phyloP scores from a whole-genome alignment of 2,797 vertebrate species.

The Dipus sagitta region DNA sequence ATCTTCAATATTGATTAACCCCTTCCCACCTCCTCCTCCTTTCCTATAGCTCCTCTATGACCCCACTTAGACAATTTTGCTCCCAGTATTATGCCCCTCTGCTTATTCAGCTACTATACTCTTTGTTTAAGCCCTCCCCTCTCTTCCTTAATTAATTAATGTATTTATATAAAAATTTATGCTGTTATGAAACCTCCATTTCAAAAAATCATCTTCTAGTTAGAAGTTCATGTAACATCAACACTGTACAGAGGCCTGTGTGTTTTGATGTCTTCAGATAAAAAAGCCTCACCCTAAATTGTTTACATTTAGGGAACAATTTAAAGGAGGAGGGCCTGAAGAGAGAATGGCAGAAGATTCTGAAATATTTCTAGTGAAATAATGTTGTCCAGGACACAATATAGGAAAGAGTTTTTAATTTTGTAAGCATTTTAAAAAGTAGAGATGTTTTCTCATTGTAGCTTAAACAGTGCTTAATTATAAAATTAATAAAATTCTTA shows the following conservation, averaged over 20 bases:
- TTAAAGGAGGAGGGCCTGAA: conserved; percentile 84
- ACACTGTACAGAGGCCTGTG: conserved; percentile 81
- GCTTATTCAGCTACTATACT: too few relatives aligned
- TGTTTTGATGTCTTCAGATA: conserved; percentile 84
- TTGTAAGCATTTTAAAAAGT: conserved; percentile 79
- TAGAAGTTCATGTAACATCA: conserved; percentile 41
- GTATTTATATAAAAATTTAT: conserved; percentile 46
- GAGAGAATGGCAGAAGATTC: conserved; percentile 87
- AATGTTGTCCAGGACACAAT: conserved; percentile 91
- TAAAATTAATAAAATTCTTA: conserved; percentile 90
- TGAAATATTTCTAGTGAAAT: conserved; percentile 92
- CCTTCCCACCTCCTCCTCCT: too few relatives aligned
- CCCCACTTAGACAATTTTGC: too few relatives aligned
- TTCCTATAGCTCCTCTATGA: too few relatives aligned
- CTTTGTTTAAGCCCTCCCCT: too few relatives aligned
- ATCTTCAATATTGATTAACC: too few relatives aligned
- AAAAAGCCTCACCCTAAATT: conserved; percentile 91
- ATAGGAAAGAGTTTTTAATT: conserved; percentile 89
- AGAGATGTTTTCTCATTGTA: conserved; percentile 90
- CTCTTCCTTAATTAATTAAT: background rate
- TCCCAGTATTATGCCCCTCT: too few relatives aligned
- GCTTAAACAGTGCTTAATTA: conserved; percentile 88
- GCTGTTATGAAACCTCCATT: conserved; percentile 14
- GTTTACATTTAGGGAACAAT: conserved; percentile 78
- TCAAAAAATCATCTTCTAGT: conserved; percentile 40